A percentile compares a stretch with the other conserved stretches of the same genome.
phyloP scores from a whole-genome alignment of 2,797 vertebrate genomes.

The Acropternis orthonyx region DNA sequence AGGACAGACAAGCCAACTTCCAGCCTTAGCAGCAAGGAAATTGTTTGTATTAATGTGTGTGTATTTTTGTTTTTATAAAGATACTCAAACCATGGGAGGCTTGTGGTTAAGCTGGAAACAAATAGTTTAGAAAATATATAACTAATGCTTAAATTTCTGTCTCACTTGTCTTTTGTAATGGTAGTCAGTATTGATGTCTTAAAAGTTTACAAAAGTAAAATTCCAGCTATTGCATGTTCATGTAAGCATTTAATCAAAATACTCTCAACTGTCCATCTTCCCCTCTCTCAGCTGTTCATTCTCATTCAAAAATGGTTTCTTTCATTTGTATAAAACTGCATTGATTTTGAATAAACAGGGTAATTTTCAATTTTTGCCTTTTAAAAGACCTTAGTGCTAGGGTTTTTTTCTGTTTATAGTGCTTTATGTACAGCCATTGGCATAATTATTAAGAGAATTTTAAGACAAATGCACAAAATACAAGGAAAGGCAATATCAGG shows the following conservation, averaged over 20 bases:
- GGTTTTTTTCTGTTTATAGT: not conserved
- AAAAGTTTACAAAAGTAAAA: not conserved
- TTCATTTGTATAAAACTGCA: not conserved
- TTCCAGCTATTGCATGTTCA: not conserved
- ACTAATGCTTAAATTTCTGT: not conserved
- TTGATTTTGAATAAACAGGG: not conserved
- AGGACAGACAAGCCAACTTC: slow-evolving; percentile 31
- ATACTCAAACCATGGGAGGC: not conserved
- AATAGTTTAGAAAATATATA: not conserved
- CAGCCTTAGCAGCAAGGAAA: slow-evolving; percentile 31
- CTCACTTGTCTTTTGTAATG: not conserved
- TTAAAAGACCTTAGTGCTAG: not conserved
- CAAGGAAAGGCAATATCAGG: not conserved
- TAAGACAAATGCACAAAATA: not conserved
- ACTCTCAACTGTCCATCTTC: not conserved
- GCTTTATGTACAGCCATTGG: not conserved
- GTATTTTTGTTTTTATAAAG: slow-evolving; percentile 45
- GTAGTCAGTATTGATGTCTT: not conserved
- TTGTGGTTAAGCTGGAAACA: not conserved
- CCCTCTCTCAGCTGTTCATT: not conserved
- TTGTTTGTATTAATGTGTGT: slow-evolving; percentile 54
- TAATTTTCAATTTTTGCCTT: not conserved
- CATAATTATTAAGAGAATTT: not conserved
- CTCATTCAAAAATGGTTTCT: not conserved
- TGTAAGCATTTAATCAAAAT: slow-evolving; percentile 1